These are phyloP conservation scores for Mimumesa dahlbomi DNA, from an alignment of 2,888 invertebrate genomes.

Conservation along the genomic window DNA sequence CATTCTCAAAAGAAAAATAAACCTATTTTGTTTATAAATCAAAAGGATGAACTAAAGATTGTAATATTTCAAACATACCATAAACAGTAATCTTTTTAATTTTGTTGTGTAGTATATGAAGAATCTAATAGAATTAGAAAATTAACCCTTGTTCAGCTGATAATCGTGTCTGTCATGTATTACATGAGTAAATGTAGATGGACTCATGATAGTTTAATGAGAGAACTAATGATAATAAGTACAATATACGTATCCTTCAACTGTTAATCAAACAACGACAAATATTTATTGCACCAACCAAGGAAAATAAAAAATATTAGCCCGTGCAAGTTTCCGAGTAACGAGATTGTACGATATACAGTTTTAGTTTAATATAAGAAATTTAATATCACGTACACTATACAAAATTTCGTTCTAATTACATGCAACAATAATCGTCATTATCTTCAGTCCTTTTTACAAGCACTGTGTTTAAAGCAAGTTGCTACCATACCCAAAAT, in stretches of 20 bases:
- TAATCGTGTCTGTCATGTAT: too few relatives aligned
- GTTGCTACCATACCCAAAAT: conserved; percentile 30
- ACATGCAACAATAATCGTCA: conserved; percentile 7
- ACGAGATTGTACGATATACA: conserved; percentile 1
- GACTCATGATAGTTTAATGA: conserved; percentile 6
- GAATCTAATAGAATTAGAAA: too few relatives aligned
- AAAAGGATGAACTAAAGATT: too few relatives aligned
- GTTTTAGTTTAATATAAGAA: conserved; percentile 5
- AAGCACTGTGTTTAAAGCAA: conserved; percentile 28
- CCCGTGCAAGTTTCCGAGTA: conserved; percentile 1
- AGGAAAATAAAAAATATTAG: conserved; percentile 9
- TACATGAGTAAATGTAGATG: too few relatives aligned
- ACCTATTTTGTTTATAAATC: too few relatives aligned
- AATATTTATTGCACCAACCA: background rate
- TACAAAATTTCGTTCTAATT: background rate
- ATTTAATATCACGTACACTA: background rate
- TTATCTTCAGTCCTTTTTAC: conserved; percentile 13
- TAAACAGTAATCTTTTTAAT: too few relatives aligned
- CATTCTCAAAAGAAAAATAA: too few relatives aligned
- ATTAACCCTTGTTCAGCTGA: too few relatives aligned
- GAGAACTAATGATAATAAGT: conserved; percentile 18
- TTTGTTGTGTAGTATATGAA: too few relatives aligned
- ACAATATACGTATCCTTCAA: conserved; percentile 6
- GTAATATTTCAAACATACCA: too few relatives aligned
- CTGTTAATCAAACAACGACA: background rate